Evolutionary conservation across 2,797 vertebrate species (phyloP).

Genomic region (Argentina silus): DNA sequence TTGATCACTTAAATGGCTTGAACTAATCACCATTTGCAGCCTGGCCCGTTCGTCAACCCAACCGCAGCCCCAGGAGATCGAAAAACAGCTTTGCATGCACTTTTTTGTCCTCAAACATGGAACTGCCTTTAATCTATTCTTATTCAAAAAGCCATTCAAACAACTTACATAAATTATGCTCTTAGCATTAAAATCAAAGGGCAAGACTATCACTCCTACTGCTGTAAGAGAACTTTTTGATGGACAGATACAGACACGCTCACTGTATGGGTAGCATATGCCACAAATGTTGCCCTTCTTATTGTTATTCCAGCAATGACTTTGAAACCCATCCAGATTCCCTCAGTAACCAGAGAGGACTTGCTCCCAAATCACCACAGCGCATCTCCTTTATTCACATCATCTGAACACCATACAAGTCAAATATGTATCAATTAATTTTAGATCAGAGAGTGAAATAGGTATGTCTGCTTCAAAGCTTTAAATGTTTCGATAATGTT

Average conservation of each 20-base stretch:
- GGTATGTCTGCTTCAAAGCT: background rate
- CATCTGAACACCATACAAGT: constrained; percentile 24
- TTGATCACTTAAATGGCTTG: constrained; percentile 66
- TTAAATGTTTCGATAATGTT: background rate
- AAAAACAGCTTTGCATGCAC: constrained; percentile 64
- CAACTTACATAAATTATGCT: constrained; percentile 85
- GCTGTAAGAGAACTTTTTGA: constrained; percentile 75
- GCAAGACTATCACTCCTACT: constrained; percentile 60
- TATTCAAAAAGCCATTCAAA: constrained; percentile 80
- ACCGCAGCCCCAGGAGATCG: constrained; percentile 64
- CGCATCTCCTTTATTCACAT: constrained; percentile 22
- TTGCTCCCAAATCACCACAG: constrained; percentile 27
- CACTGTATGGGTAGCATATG: constrained; percentile 63
- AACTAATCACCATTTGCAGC: constrained; percentile 66
- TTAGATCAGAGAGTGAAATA: background rate
- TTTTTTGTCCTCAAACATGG: constrained; percentile 71
- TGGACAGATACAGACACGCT: constrained; percentile 67
- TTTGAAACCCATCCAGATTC: constrained; percentile 54
- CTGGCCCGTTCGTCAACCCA: constrained; percentile 66
- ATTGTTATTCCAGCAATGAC: constrained; percentile 57
- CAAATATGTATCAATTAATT: constrained; percentile 21
- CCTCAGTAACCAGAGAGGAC: constrained; percentile 41
- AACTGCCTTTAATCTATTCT: constrained; percentile 81
- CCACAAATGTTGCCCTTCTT: constrained; percentile 28
- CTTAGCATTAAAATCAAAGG: constrained; percentile 84